These are phyloP conservation scores for Emmelina monodactyla DNA, from an alignment of 2,888 invertebrate genomes.

Conservation along the genomic window DNA sequence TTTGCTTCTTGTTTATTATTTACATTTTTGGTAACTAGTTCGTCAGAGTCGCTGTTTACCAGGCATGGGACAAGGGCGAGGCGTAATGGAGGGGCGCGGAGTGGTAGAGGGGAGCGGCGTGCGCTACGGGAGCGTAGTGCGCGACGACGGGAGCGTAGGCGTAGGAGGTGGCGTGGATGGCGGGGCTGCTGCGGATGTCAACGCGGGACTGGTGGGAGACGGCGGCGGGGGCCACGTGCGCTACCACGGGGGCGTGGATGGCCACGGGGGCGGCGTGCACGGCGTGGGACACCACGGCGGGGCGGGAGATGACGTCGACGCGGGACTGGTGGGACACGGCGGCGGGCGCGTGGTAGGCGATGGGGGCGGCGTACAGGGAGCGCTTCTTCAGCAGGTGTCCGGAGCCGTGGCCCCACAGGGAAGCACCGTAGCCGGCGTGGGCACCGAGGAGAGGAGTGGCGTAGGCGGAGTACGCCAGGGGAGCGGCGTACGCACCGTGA, in stretches of 20 bases:
- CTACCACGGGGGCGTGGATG: conserved; percentile 17
- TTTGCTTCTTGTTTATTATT: no score
- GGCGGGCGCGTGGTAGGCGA: conserved; percentile 4
- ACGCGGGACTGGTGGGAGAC: conserved; percentile 54
- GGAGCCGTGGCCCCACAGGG: conserved; percentile 8
- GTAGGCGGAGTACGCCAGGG: conserved; percentile 30
- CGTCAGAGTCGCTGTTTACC: conserved; percentile 47
- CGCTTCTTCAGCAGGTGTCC: conserved; percentile 29
- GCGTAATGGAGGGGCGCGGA: conserved; percentile 26
- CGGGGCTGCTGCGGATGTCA: conserved; percentile 33
- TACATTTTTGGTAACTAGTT: no score
- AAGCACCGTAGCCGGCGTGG: conserved; percentile 16
- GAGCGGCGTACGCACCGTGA: conserved; percentile 21
- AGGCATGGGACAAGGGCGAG: conserved; percentile 33
- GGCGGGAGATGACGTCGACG: conserved; percentile 34
- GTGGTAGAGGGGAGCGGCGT: conserved; percentile 28
- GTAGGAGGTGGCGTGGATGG: conserved; percentile 26
- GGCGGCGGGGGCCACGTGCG: conserved; percentile 26
- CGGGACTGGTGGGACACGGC: conserved; percentile 45
- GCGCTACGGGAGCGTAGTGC: conserved; percentile 23
- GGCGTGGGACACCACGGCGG: conserved; percentile 31
- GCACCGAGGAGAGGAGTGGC: conserved; percentile 21
- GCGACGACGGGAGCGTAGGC: conserved; percentile 23
- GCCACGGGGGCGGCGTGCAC: conserved; percentile 21
- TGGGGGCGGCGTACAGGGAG: conserved; percentile 24